Conservation (phyloP, 2,888 invertebrate species). For the Amblyteles armatorius region DNA sequence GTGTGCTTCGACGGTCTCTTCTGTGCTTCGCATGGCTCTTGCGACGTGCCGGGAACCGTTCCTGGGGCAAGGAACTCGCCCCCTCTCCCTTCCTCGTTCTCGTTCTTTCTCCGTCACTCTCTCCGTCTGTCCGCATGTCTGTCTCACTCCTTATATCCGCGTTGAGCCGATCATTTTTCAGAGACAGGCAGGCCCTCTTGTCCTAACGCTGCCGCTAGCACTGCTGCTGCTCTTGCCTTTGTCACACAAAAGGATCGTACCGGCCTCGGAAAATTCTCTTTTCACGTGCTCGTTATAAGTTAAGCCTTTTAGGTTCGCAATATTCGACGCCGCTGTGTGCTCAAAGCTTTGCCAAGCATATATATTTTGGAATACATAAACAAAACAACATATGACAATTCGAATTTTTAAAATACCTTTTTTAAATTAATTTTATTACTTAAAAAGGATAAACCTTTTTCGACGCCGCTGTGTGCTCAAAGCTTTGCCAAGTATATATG, state of each 20-base stretch:
- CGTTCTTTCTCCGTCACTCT: background rate
- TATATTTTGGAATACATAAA: background rate
- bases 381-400: background rate
- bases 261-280: slow-evolving; percentile 30
- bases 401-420: too few species aligned
- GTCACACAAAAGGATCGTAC: slow-evolving; percentile 47
- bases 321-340: background rate
- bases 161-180: slow-evolving; percentile 72
- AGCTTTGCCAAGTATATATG: background rate
- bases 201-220: slow-evolving; percentile 12
- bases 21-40: slow-evolving; percentile 35
- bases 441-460: background rate
- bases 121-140: background rate
- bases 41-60: slow-evolving; percentile 48
- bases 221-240: slow-evolving; percentile 22
- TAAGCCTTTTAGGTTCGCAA: slow-evolving; percentile 26
- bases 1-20: slow-evolving; percentile 70
- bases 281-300: slow-evolving; percentile 23
- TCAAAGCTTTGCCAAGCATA: background rate
- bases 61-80: slow-evolving; percentile 46
- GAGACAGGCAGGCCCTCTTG: slow-evolving; percentile 33
- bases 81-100: background rate
- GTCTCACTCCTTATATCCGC: slow-evolving; percentile 56
- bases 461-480: background rate
- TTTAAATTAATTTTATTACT: background rate